Evolutionary conservation across 2,797 vertebrate species (phyloP), one percentile per base, ranked within the genome.

Genomic region (Micromesistius poutassou): DNA sequence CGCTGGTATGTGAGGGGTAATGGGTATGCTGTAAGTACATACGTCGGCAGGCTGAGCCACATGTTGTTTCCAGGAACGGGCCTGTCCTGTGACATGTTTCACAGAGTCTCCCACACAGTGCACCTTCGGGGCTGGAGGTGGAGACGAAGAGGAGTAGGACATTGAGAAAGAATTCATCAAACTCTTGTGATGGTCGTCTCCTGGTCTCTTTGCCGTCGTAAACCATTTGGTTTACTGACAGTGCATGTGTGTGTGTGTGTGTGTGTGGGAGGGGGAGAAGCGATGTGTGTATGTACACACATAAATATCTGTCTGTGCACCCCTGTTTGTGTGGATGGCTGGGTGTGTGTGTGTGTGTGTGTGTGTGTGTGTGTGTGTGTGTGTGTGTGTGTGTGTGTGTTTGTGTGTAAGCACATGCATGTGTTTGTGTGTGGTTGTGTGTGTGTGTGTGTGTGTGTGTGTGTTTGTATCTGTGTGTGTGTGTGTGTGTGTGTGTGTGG

Each of bases 21-120:
- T 46, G 81, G 68, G n/a, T 74, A 75, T 35, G 77, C 80, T 68
- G 36, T 76, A 30, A 77, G 73, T 78, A 78, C 74, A 80, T 42
- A 76, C 50, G 81, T 87, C 62, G 79, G 78, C 74, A 30, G 74
- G 79, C 76, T 87, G 74, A 85, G 75, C 80, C 75, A 87, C 38
- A 81, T 79, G 77, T 81, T 78, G 79, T 86, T 87, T 86, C 80
- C 84, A 87, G 95, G 93, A 94, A 87, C 1, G 94, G 90, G 95
- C 94, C 86, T 96, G 70, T 95, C 82, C 80, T 71, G 71, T 30
- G 75, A 83, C 88, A 85, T 87, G 22, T 55, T 90, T 86, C 84
- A 80, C 80, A 76, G 71, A 79, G 74, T 90, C 85, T 88, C 89
- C 87, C 89, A 89, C 90, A 86, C 82, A 73, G 22, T 62, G 1